Conservation (phyloP, 2,888 invertebrate species). For the Clepsis dumicolana region DNA sequence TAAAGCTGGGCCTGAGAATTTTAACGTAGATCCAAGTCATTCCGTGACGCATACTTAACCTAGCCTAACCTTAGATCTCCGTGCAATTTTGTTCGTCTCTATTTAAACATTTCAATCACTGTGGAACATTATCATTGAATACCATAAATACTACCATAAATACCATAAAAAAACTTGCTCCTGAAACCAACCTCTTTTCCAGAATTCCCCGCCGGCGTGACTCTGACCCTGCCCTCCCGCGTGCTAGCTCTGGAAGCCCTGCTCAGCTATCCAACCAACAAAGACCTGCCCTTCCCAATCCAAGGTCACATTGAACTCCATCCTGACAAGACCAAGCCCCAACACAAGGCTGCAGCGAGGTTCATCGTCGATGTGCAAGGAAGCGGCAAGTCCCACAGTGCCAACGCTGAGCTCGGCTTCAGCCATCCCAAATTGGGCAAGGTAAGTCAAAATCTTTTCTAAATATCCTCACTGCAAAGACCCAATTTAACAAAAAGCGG, state of each 20-base stretch:
- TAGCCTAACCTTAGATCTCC: too few relatives aligned
- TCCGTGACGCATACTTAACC: too few relatives aligned
- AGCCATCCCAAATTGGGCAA: slow-evolving; percentile 89
- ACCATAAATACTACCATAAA: neutral
- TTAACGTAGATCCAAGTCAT: too few relatives aligned
- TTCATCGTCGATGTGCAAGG: slow-evolving; percentile 83
- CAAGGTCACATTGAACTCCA: slow-evolving; percentile 88
- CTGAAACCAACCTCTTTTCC: slow-evolving; percentile 30
- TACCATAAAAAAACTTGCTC: too few relatives aligned
- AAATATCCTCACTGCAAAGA: too few relatives aligned
- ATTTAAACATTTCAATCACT: too few relatives aligned
- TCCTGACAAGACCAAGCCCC: slow-evolving; percentile 90
- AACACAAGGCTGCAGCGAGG: slow-evolving; percentile 88
- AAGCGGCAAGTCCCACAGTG: slow-evolving; percentile 77
- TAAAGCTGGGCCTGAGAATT: too few relatives aligned
- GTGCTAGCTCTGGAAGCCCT: slow-evolving; percentile 87
- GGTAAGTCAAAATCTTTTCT: slow-evolving; percentile 59
- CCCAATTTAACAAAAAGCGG: too few relatives aligned
- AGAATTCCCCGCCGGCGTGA: slow-evolving; percentile 80
- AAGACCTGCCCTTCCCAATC: slow-evolving; percentile 84
- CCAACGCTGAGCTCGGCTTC: slow-evolving; percentile 87
- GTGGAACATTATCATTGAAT: too few relatives aligned
- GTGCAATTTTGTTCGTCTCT: too few relatives aligned
- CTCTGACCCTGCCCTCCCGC: slow-evolving; percentile 89
- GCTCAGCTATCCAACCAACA: slow-evolving; percentile 76